Evolutionary conservation across 1,140 invertebrate genomes (phyloP).

Genomic region (Aphelinus atriplicis): DNA sequence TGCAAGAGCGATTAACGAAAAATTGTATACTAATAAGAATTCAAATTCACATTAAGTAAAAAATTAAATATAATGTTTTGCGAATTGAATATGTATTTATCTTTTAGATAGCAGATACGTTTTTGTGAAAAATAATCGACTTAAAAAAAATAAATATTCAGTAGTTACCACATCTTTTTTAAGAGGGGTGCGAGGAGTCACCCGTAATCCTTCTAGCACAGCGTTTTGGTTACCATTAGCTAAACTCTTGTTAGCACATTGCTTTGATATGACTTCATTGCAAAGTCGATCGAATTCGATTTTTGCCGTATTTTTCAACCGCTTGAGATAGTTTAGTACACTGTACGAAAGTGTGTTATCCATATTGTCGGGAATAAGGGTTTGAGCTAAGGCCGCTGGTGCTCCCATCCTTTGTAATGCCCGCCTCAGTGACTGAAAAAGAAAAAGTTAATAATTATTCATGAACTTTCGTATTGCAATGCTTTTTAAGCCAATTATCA

Average conservation of each 20-base stretch:
- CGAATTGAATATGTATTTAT: no score
- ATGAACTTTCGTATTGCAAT: no score
- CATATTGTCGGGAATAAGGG: conserved; percentile 88
- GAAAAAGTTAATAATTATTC: conserved; percentile 25
- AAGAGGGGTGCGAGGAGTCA: conserved; percentile 73
- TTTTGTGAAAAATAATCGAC: neutral
- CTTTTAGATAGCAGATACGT: no score
- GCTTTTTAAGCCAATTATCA: no score
- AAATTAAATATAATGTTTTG: neutral
- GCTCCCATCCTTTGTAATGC: conserved; percentile 92
- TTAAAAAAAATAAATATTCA: conserved; percentile 15
- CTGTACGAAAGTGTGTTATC: conserved; percentile 94
- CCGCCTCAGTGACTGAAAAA: conserved; percentile 83
- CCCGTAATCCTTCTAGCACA: conserved; percentile 77
- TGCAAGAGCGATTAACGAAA: neutral
- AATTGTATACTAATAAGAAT: neutral
- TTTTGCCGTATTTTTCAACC: conserved; percentile 95
- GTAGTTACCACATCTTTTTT: conserved; percentile 78
- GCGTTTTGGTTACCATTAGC: conserved; percentile 58
- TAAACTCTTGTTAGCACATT: conserved; percentile 67
- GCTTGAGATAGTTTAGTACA: conserved; percentile 93
- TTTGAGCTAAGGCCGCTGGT: conserved; percentile 80
- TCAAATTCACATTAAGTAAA: neutral
- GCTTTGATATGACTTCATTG: conserved; percentile 73
- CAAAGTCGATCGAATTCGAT: conserved; percentile 93